These are phyloP conservation scores for Bergia puertoricense DNA, from an alignment of 92 coral and sea anemone species.

Conservation along the genomic window DNA sequence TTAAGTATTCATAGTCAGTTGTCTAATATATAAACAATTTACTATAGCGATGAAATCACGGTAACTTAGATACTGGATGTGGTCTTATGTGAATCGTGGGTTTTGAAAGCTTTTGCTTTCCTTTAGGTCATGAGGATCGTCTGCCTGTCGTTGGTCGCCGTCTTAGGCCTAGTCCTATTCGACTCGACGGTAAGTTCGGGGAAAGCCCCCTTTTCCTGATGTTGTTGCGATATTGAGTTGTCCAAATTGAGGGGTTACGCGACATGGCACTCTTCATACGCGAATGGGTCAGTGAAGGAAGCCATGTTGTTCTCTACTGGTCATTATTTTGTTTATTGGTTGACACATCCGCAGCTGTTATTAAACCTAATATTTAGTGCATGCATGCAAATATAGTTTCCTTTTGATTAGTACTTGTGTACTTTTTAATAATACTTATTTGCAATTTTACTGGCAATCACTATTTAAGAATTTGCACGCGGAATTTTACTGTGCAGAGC, in stretches of 20 bases:
- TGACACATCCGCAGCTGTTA: background rate
- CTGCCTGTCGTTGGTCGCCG: slow-evolving; percentile 92
- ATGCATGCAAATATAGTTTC: background rate
- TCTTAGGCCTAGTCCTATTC: slow-evolving; percentile 90
- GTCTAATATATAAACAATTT: slow-evolving; percentile 99
- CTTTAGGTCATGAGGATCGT: slow-evolving; percentile 99
- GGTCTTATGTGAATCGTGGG: slow-evolving; percentile 74
- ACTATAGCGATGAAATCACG: slow-evolving; percentile 94
- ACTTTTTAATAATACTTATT: background rate
- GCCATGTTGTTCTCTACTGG: slow-evolving; percentile 28
- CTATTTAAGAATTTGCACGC: background rate
- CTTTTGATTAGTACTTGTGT: background rate
- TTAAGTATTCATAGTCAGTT: slow-evolving; percentile 90
- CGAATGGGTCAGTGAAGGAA: background rate
- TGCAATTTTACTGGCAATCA: background rate
- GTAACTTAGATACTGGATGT: slow-evolving; percentile 61
- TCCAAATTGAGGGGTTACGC: background rate
- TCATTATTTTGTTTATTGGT: background rate
- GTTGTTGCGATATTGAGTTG: slow-evolving; percentile 5
- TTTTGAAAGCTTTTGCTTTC: slow-evolving; percentile 80
- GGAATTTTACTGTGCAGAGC: slow-evolving; percentile 1
- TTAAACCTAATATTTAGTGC: background rate
- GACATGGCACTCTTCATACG: slow-evolving; percentile 17
- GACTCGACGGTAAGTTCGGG: slow-evolving; percentile 87
- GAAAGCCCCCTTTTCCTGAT: slow-evolving; percentile 18